phyloP scores from a whole-genome alignment of 1,140 invertebrate species.

The Brachionus rotundiformis region DNA sequence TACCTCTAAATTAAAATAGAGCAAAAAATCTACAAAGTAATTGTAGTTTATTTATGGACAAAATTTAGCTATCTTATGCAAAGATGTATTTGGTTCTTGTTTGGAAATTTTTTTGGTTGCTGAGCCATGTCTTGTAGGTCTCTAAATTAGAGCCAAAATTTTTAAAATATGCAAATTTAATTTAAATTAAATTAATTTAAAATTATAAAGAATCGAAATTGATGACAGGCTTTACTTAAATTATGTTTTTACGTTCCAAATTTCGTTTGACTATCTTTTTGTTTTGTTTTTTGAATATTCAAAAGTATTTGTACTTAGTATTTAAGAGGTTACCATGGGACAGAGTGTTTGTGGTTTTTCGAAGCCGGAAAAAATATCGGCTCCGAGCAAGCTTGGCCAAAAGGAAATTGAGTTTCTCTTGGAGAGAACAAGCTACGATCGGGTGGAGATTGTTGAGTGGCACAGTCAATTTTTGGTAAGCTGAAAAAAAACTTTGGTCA shows the following conservation, averaged over 20 bases:
- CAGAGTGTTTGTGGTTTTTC: not conserved
- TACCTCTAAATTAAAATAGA: not conserved
- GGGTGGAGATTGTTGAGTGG: not conserved
- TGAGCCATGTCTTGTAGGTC: no score
- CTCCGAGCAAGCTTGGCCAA: not conserved
- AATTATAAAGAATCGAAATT: not conserved
- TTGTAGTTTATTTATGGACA: no score
- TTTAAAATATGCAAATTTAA: constrained; percentile 3
- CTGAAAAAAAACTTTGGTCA: not conserved
- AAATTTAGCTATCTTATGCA: no score
- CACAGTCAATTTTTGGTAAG: constrained; percentile 26
- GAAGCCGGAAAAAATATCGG: not conserved
- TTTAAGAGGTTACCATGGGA: not conserved
- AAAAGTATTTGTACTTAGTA: no score
- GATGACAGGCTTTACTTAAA: not conserved
- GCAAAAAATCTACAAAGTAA: no score
- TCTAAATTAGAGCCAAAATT: no score
- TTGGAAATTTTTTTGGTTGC: no score
- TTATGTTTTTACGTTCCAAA: not conserved
- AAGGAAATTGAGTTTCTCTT: not conserved
- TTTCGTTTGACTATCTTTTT: not conserved
- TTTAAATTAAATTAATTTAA: constrained; percentile 16
- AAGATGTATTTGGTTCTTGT: no score
- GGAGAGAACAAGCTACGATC: not conserved
- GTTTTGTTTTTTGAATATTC: not conserved